Percentiles rank a stretch among this genome's conserved stretches.
These are phyloP conservation scores for Nebria salina DNA, from an alignment of 2,888 invertebrate genomes.

Conservation along the genomic window DNA sequence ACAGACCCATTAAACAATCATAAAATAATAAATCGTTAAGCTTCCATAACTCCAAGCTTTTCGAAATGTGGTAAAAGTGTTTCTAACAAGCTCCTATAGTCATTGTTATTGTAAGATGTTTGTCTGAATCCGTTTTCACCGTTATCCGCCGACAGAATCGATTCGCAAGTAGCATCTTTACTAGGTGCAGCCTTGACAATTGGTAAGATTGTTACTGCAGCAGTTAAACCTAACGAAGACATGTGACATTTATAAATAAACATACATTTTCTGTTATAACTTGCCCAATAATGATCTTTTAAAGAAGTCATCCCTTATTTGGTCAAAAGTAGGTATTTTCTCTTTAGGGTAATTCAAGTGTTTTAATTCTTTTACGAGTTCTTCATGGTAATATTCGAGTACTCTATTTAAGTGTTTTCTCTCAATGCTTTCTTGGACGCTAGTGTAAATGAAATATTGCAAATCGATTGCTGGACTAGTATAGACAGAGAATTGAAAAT, in stretches of 20 bases:
- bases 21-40: background rate
- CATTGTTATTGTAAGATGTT: slow-evolving; percentile 57
- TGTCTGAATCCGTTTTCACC: slow-evolving; percentile 56
- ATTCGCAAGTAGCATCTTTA: slow-evolving; percentile 57
- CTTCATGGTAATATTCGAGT: slow-evolving; percentile 57
- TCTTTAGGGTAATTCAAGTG: slow-evolving; percentile 55
- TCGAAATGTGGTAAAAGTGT: slow-evolving; percentile 56
- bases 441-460: slow-evolving; percentile 63
- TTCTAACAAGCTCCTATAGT: slow-evolving; percentile 55
- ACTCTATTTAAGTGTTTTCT: slow-evolving; percentile 41
- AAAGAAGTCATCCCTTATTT: slow-evolving; percentile 55
- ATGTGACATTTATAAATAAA: background rate
- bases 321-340: slow-evolving; percentile 55
- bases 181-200: slow-evolving; percentile 56
- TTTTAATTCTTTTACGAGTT: slow-evolving; percentile 53
- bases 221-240: slow-evolving; percentile 53
- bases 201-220: slow-evolving; percentile 55
- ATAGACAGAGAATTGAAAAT: slow-evolving; percentile 62
- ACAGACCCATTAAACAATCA: background rate
- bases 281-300: slow-evolving; percentile 57
- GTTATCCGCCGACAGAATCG: slow-evolving; percentile 53
- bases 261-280: background rate
- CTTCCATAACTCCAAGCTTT: slow-evolving; percentile 53
- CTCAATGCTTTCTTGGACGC: slow-evolving; percentile 55
- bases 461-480: slow-evolving; percentile 62